Conservation (phyloP, 2,888 invertebrate genomes). For the Aromia moschata region DNA sequence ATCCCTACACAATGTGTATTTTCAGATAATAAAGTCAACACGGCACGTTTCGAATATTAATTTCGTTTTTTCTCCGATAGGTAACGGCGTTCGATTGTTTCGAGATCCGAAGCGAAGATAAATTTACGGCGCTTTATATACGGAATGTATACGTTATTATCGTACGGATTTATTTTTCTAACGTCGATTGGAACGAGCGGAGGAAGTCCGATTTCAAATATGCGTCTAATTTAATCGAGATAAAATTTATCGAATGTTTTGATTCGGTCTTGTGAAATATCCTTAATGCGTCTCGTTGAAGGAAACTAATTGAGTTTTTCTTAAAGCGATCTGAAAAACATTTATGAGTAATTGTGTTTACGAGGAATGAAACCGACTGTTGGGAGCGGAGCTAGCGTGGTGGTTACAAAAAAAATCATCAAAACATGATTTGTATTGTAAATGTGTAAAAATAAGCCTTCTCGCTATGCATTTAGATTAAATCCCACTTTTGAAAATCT, state of each 20-base stretch:
- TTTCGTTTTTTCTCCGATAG: conserved; percentile 11
- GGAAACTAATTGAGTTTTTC: too few relatives aligned
- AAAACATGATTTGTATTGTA: too few relatives aligned
- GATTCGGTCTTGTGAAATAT: conserved; percentile 6
- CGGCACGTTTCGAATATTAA: conserved; percentile 21
- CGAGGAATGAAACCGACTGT: too few relatives aligned
- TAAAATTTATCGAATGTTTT: not conserved
- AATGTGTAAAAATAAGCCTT: too few relatives aligned
- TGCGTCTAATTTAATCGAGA: conserved; percentile 1
- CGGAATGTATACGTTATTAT: not conserved
- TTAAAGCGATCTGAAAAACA: too few relatives aligned
- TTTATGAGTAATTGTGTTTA: too few relatives aligned
- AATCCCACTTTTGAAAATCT: too few relatives aligned
- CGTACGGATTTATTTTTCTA: conserved; percentile 1
- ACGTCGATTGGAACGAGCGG: not conserved
- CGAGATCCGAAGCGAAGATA: conserved; percentile 13
- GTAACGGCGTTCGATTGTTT: conserved; percentile 6
- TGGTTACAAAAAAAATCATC: too few relatives aligned
- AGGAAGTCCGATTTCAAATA: conserved; percentile 1
- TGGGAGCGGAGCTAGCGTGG: too few relatives aligned
- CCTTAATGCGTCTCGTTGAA: too few relatives aligned
- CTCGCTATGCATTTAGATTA: too few relatives aligned
- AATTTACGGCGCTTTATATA: conserved; percentile 3
- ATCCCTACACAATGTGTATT: conserved; percentile 29
- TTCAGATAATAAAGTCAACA: conserved; percentile 29